A percentile compares a stretch with the other conserved stretches of the same genome.
Evolutionary conservation across 2,113 vertebrate genomes (phyloP).

Genomic region (Salvator merianae): DNA sequence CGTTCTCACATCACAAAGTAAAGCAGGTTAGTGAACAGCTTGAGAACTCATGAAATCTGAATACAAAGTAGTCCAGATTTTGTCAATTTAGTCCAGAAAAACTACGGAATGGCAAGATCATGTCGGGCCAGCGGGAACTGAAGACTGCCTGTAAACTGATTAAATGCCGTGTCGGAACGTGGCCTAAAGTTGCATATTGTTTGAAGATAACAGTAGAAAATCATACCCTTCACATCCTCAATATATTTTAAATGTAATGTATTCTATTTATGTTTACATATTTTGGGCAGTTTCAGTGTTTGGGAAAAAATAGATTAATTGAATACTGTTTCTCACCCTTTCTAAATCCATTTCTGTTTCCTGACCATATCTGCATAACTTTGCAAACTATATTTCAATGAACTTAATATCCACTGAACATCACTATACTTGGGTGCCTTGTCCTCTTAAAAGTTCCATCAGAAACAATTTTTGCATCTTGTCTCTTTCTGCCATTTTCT

Average conservation of each 20-base stretch:
- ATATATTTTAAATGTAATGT: neutral
- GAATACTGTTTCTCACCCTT: neutral
- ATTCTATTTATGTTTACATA: neutral
- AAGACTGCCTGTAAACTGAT: too few species aligned
- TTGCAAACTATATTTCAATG: neutral
- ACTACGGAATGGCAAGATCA: too few species aligned
- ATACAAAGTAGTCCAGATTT: too few species aligned
- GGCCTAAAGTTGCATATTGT: neutral
- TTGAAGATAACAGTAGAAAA: constrained; percentile 29
- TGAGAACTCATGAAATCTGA: too few species aligned
- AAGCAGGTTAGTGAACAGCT: too few species aligned
- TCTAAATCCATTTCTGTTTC: neutral
- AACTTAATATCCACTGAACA: neutral
- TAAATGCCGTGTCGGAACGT: too few species aligned
- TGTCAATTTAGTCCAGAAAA: too few species aligned
- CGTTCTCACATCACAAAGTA: too few species aligned
- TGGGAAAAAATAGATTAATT: neutral
- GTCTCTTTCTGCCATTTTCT: neutral
- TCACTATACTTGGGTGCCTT: neutral
- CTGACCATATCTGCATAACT: constrained; percentile 1
- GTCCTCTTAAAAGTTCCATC: neutral
- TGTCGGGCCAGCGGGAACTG: too few species aligned
- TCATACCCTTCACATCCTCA: neutral
- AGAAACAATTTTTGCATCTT: neutral
- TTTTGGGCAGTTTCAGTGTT: neutral